A percentile compares a stretch with the other conserved stretches of the same genome.
Evolutionary conservation across 2,888 invertebrate genomes (phyloP).

Genomic region (Prenolepis imparis): DNA sequence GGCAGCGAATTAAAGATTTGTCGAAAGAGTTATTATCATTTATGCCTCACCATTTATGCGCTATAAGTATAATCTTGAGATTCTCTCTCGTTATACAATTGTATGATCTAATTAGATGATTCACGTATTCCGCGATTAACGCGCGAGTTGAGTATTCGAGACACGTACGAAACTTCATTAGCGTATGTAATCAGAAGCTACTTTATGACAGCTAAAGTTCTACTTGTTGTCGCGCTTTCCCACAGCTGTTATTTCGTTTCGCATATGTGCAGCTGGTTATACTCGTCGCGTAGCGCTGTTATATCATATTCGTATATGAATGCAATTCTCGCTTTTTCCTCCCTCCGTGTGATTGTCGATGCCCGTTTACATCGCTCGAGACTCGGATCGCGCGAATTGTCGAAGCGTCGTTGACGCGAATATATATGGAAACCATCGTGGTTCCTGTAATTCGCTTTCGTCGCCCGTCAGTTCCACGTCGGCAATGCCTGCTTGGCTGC

Average conservation of each 20-base stretch:
- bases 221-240: conserved; percentile 11
- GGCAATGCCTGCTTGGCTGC: neutral
- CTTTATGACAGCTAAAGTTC: conserved; percentile 28
- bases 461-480: conserved; percentile 24
- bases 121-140: conserved; percentile 3
- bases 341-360: conserved; percentile 37
- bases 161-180: conserved; percentile 23
- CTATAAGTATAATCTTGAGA: conserved; percentile 26
- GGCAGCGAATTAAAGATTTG: neutral
- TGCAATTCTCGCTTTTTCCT: neutral
- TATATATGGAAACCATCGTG: conserved; percentile 50
- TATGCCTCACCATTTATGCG: neutral
- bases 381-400: conserved; percentile 32
- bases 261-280: conserved; percentile 13
- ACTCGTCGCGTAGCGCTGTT: conserved; percentile 5
- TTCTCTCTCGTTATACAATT: neutral
- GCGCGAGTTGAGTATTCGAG: neutral
- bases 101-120: neutral
- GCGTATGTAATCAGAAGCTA: conserved; percentile 29
- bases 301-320: neutral
- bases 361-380: conserved; percentile 25
- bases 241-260: conserved; percentile 30
- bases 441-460: conserved; percentile 63
- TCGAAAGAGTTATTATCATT: neutral
- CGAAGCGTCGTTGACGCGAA: conserved; percentile 47